phyloP scores from a whole-genome alignment of 2,888 invertebrate genomes.

The Liopterus haemorrhoidalis region DNA sequence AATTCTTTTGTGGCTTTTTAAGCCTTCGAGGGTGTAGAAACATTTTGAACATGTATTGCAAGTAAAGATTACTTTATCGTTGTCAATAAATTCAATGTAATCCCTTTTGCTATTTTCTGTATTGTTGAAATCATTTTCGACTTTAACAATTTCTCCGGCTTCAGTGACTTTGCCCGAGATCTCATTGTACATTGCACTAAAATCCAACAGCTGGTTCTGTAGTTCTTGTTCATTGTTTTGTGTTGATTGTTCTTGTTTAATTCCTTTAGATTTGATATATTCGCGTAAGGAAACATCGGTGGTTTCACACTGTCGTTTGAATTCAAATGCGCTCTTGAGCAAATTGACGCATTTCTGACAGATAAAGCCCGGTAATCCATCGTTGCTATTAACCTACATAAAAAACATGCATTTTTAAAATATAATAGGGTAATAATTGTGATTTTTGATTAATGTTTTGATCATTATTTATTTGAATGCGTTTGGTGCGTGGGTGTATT shows the following conservation, averaged over 20 bases:
- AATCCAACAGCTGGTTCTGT: constrained; percentile 35
- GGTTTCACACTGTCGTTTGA: constrained; percentile 43
- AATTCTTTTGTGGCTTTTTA: constrained; percentile 40
- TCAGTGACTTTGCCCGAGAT: constrained; percentile 32
- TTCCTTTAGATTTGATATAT: constrained; percentile 35
- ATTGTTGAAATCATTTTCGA: constrained; percentile 24
- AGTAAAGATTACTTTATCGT: constrained; percentile 42
- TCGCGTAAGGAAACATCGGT: constrained; percentile 40
- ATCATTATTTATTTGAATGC: constrained; percentile 2
- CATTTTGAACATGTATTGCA: constrained; percentile 42
- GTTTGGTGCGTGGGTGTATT: constrained; percentile 12
- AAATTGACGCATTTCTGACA: constrained; percentile 42
- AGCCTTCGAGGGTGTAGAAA: constrained; percentile 43
- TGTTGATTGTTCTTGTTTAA: constrained; percentile 17
- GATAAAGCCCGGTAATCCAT: constrained; percentile 42
- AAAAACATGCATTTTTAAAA: background rate
- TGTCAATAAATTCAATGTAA: constrained; percentile 42
- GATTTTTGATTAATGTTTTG: background rate
- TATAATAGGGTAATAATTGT: background rate
- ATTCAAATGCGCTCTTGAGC: constrained; percentile 40
- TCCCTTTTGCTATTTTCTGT: constrained; percentile 30
- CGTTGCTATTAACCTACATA: constrained; percentile 42
- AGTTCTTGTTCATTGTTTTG: constrained; percentile 32
- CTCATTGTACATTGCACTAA: constrained; percentile 20
- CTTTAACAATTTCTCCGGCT: constrained; percentile 24